phyloP scores from a whole-genome alignment of 35 echinoderm and acorn worm species.

The Anneissia japonica region DNA sequence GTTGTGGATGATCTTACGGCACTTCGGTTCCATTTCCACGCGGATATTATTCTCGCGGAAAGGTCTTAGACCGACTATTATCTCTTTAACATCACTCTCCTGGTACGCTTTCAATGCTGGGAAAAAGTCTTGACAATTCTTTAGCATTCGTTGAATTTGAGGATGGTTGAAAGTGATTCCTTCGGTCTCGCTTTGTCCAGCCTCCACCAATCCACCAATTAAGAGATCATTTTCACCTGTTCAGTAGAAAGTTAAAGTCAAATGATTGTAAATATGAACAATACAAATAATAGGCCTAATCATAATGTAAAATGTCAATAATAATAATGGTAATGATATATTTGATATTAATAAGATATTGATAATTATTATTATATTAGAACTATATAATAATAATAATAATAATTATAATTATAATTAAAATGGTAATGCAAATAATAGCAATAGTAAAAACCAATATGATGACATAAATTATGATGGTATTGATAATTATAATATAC shows the following conservation, averaged over 20 bases:
- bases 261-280: too few species aligned
- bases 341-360: too few species aligned
- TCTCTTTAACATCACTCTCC: constrained; percentile 5
- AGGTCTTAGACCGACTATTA: constrained; percentile 5
- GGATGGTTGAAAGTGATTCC: not conserved
- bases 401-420: too few species aligned
- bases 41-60: constrained; percentile 3
- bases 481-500: too few species aligned
- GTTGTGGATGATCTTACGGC: constrained; percentile 13
- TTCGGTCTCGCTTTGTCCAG: not conserved
- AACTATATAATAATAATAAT: too few species aligned
- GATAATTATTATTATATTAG: too few species aligned
- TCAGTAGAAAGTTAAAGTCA: not conserved
- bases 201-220: constrained; percentile 7
- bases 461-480: too few species aligned
- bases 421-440: too few species aligned
- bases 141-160: constrained; percentile 1
- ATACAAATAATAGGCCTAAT: too few species aligned
- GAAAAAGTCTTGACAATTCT: not conserved
- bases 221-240: not conserved
- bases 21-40: constrained; percentile 2
- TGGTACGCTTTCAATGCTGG: not conserved
- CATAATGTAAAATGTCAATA: too few species aligned
- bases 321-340: too few species aligned
- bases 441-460: too few species aligned